Evolutionary conservation across 2,113 vertebrate species (phyloP).

Genomic region (Baryphthengus martii): DNA sequence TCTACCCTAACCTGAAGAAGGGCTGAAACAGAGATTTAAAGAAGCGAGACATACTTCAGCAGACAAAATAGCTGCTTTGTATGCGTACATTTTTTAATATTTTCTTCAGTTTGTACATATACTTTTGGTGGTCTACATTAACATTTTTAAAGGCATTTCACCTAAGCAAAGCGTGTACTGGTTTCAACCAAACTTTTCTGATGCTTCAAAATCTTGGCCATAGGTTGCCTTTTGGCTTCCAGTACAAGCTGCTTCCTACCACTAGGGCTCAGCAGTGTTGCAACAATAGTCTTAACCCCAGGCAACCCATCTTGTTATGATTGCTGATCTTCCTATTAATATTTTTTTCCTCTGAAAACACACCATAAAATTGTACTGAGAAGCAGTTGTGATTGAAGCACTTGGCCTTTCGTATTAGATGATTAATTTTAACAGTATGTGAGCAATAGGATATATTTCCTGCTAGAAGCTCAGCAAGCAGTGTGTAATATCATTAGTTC

Average conservation of each 20-base stretch:
- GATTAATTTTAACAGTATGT: conserved; percentile 29
- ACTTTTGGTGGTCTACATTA: not conserved
- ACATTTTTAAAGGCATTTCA: not conserved
- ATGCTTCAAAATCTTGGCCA: not conserved
- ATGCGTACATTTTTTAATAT: not conserved
- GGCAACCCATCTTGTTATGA: not conserved
- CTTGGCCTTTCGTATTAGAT: conserved; percentile 24
- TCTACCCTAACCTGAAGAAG: not conserved
- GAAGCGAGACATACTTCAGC: not conserved
- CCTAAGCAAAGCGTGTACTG: not conserved
- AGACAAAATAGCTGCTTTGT: not conserved
- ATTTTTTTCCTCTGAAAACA: not conserved
- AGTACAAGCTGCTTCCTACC: not conserved
- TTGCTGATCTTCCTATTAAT: not conserved
- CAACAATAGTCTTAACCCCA: not conserved
- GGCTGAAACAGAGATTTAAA: not conserved
- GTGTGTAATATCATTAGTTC: not conserved
- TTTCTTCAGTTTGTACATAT: not conserved
- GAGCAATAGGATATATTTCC: not conserved
- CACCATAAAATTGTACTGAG: not conserved
- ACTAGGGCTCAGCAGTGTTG: not conserved
- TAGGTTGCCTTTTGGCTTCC: not conserved
- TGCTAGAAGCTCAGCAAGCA: not conserved
- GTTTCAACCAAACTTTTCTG: not conserved
- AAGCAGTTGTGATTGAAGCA: not conserved